phyloP scores from a whole-genome alignment of 2,888 invertebrate species.

The Gasteruption jaculator region DNA sequence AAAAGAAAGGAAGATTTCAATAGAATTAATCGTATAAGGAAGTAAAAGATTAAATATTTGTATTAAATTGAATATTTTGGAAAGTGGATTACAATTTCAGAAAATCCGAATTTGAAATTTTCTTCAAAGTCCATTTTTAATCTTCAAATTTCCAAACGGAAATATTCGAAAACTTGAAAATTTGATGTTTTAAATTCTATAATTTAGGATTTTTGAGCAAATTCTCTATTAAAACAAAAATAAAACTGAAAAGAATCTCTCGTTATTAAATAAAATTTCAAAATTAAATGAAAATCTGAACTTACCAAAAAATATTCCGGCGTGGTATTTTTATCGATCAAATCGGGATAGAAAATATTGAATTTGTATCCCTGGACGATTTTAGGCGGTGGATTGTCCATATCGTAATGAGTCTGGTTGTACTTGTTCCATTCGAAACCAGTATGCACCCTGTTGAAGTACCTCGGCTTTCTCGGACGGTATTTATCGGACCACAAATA shows the following conservation, averaged over 20 bases:
- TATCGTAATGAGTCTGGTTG: constrained; percentile 99
- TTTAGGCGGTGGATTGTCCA: constrained; percentile 99
- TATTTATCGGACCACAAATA: constrained; percentile 98
- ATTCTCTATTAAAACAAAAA: neutral
- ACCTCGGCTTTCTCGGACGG: constrained; percentile 92
- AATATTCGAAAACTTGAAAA: neutral
- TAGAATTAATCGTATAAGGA: too few species aligned
- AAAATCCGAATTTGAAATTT: too few species aligned
- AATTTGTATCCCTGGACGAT: constrained; percentile 99
- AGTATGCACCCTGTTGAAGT: constrained; percentile 94
- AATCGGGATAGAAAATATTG: constrained; percentile 99
- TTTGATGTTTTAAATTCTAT: too few species aligned
- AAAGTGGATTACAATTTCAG: too few species aligned
- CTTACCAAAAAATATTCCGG: constrained; percentile 87
- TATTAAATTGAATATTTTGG: too few species aligned
- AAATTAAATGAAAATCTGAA: too few species aligned
- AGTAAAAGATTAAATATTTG: constrained; percentile 1
- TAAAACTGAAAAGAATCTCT: neutral
- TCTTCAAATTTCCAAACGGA: too few species aligned
- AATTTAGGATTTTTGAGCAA: constrained; percentile 3
- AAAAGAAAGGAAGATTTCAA: too few species aligned
- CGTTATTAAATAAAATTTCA: too few species aligned
- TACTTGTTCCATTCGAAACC: constrained; percentile 99
- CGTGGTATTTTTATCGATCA: constrained; percentile 88
- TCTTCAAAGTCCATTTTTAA: too few species aligned